phyloP scores from a whole-genome alignment of 2,888 invertebrate genomes.

The Philereme transversata region DNA sequence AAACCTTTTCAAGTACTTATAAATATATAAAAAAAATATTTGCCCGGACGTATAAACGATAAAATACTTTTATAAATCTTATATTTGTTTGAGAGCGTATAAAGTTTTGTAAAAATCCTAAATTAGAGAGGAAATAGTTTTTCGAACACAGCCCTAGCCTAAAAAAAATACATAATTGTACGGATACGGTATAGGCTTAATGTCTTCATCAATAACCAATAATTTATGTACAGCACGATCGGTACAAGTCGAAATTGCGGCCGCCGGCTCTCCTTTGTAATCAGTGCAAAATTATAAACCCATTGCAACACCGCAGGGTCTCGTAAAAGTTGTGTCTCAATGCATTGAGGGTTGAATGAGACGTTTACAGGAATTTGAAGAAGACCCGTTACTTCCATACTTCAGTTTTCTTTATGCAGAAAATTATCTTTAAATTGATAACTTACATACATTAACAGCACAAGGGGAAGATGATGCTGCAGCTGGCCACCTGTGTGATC shows the following conservation, averaged over 20 bases:
- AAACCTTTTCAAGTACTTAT: too few species aligned
- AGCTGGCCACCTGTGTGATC: too few species aligned
- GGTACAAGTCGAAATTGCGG: slow-evolving; percentile 84
- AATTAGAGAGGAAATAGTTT: neutral
- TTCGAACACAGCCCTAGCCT: slow-evolving; percentile 24
- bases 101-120: too few species aligned
- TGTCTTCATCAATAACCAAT: slow-evolving; percentile 85
- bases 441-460: too few species aligned
- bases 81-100: neutral
- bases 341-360: slow-evolving; percentile 35
- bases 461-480: too few species aligned
- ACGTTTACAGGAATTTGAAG: slow-evolving; percentile 9
- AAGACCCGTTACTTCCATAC: neutral
- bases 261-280: slow-evolving; percentile 86
- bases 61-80: too few species aligned
- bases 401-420: neutral
- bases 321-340: slow-evolving; percentile 69
- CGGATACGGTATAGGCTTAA: slow-evolving; percentile 72
- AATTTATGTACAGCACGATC: slow-evolving; percentile 83
- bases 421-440: too few species aligned
- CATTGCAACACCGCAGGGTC: slow-evolving; percentile 76
- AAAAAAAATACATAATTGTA: slow-evolving; percentile 66
- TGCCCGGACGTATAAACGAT: too few species aligned
- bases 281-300: slow-evolving; percentile 82
- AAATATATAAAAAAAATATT: too few species aligned